A percentile compares a stretch with the other conserved stretches of the same genome.
phyloP scores from a whole-genome alignment of 2,797 vertebrate genomes.

The Sebastiscus tertius region DNA sequence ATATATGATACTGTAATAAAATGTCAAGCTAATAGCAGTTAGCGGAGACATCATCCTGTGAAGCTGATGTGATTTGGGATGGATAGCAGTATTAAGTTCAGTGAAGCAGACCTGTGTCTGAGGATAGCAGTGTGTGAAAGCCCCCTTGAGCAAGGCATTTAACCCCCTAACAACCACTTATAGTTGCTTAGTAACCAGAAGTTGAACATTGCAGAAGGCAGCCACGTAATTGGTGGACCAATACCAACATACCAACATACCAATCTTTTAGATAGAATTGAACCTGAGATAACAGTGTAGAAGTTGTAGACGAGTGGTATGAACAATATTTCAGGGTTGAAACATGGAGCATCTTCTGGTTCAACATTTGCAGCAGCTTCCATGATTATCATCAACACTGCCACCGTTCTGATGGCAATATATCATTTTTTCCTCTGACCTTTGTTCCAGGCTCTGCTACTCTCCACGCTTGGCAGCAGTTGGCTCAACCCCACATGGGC shows the following conservation, averaged over 20 bases:
- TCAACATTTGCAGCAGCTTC: background rate
- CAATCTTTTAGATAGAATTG: background rate
- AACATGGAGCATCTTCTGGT: background rate
- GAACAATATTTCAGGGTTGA: background rate
- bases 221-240: too few species aligned
- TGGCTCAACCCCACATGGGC: conserved; percentile 96
- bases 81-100: background rate
- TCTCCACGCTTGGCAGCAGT: conserved; percentile 98
- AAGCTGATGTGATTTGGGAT: background rate
- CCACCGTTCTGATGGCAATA: background rate
- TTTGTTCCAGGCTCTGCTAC: conserved; percentile 91
- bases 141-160: background rate
- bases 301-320: background rate
- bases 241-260: background rate
- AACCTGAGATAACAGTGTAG: background rate
- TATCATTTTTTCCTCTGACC: background rate
- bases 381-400: background rate
- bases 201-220: background rate
- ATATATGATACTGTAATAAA: background rate
- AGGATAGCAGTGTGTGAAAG: background rate
- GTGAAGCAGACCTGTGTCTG: background rate
- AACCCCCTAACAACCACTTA: background rate
- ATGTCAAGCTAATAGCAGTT: background rate
- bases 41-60: background rate
- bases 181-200: background rate